phyloP scores from a whole-genome alignment of 2,797 vertebrate genomes.

The Discoglossus pictus region DNA sequence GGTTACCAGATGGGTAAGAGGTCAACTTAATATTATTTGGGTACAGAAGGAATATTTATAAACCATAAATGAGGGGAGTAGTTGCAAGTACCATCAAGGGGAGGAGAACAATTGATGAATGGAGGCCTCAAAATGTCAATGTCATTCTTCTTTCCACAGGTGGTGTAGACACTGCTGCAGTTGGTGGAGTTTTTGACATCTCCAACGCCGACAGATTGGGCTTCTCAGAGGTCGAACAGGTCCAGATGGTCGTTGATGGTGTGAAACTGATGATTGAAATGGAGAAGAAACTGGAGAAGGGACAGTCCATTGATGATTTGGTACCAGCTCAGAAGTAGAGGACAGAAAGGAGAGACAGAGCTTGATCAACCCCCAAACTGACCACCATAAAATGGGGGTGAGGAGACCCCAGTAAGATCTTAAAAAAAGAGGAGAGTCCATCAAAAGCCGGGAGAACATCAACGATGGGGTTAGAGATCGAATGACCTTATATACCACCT shows the following conservation, averaged over 20 bases:
- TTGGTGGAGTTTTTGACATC: conserved; percentile 90
- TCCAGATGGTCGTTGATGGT: conserved; percentile 94
- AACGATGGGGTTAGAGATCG: not conserved
- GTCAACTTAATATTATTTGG: too few species aligned
- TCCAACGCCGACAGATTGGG: conserved; percentile 94
- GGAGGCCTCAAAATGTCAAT: not conserved
- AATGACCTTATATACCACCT: not conserved
- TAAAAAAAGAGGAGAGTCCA: conserved; percentile 11
- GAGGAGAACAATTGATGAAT: too few species aligned
- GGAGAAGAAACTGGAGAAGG: conserved; percentile 97
- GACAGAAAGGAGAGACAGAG: conserved; percentile 19
- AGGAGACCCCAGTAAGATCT: conserved; percentile 19
- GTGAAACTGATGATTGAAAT: conserved; percentile 97
- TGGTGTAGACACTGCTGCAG: conserved; percentile 91
- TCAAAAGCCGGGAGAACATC: conserved; percentile 12
- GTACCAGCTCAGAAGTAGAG: conserved; percentile 86
- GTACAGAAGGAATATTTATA: too few species aligned
- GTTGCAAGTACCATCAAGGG: too few species aligned
- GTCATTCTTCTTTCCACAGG: conserved; percentile 66
- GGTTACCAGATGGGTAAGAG: too few species aligned
- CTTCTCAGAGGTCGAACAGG: conserved; percentile 91
- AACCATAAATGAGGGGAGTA: too few species aligned
- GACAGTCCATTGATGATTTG: conserved; percentile 88
- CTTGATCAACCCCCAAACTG: conserved; percentile 14
- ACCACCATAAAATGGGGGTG: not conserved